phyloP scores from a whole-genome alignment of 1,140 invertebrate species.

The Aporrectodea caliginosa region DNA sequence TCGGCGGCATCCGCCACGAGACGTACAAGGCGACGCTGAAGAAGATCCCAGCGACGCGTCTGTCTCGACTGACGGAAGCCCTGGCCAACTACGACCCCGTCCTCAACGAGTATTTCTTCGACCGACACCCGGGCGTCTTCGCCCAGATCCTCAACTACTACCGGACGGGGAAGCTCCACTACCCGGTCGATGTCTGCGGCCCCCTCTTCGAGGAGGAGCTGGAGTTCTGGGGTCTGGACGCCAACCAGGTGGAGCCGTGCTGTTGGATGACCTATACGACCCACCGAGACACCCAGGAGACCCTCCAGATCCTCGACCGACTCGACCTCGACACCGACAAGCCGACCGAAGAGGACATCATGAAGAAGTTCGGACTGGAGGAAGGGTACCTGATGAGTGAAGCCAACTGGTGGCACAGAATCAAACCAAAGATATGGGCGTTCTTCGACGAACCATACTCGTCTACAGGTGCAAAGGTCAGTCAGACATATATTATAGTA shows the following conservation, averaged over 20 bases:
- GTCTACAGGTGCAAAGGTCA: constrained; percentile 41
- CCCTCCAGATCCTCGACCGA: constrained; percentile 28
- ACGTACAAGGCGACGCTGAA: constrained; percentile 87
- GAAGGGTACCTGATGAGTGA: constrained; percentile 8
- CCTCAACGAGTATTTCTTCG: constrained; percentile 91
- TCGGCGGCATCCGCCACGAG: constrained; percentile 94
- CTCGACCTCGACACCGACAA: constrained; percentile 27
- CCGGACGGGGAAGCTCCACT: constrained; percentile 94
- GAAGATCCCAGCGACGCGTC: constrained; percentile 87
- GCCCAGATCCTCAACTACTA: constrained; percentile 85
- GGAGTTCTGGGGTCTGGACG: constrained; percentile 38
- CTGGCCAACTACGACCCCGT: constrained; percentile 92
- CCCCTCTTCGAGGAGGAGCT: constrained; percentile 58
- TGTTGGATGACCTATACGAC: constrained; percentile 94
- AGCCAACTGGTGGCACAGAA: constrained; percentile 9
- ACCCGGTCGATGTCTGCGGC: constrained; percentile 95
- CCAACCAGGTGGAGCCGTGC: constrained; percentile 81
- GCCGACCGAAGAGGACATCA: constrained; percentile 17
- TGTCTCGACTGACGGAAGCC: constrained; percentile 81
- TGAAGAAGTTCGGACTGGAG: constrained; percentile 24
- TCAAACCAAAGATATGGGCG: constrained; percentile 42
- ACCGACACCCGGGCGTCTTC: constrained; percentile 95
- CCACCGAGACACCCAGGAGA: constrained; percentile 80
- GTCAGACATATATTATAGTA: no score
- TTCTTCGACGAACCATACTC: constrained; percentile 59